Base-by-base conservation (phyloP, 2,888 invertebrate species). In the Cryptosula pallasiana region DNA sequence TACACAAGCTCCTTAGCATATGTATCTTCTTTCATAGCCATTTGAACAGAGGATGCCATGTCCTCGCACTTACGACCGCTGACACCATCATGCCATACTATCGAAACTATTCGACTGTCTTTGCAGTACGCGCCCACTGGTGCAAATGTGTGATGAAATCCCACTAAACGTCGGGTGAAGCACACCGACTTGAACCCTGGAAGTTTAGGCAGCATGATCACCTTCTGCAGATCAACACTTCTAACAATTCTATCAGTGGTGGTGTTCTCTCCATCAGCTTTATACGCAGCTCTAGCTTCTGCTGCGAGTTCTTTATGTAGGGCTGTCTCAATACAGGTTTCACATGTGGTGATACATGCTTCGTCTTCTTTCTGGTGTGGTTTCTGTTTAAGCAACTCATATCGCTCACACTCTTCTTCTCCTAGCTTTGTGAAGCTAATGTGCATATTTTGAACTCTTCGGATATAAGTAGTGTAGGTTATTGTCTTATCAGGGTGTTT, bases 41-140 rank as follows among this genome's bases (percentile, higher is more conserved):
- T 16, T 16, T 23, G 13, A 25, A n/a, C 5, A 5, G n/a, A 5
- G 57, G 57, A 57, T 57, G 57, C 25, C n/a, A 57, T 57, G 5
- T 57, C 57, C 57, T 57, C 57, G n/a, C 57, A 57, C 57, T 25
- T 16, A 5, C 57, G 20, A 57, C 57, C 57, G 20, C n/a, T 23
- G n/a, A 57, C 5, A n/a, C 57, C 57, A 16, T 57, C 57, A 57
- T 57, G 57, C 57, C 57, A 57, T 25, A 57, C 20, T 5, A 57
- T 25, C 5, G n/a, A 57, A 16, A 25, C n/a, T 16, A 5, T 57
- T 16, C n/a, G 5, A 5, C 3, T 25, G n/a, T 23, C 57, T 5
- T 16, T 23, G 5, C 3, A 13, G n/a, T 57, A 57, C 25, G 57
- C 57, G 5, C n/a, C n/a, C 25, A 57, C n/a, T 23, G 57, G 57